Evolutionary conservation across 1,140 invertebrate species (phyloP).

Genomic region (Drusus annulatus): DNA sequence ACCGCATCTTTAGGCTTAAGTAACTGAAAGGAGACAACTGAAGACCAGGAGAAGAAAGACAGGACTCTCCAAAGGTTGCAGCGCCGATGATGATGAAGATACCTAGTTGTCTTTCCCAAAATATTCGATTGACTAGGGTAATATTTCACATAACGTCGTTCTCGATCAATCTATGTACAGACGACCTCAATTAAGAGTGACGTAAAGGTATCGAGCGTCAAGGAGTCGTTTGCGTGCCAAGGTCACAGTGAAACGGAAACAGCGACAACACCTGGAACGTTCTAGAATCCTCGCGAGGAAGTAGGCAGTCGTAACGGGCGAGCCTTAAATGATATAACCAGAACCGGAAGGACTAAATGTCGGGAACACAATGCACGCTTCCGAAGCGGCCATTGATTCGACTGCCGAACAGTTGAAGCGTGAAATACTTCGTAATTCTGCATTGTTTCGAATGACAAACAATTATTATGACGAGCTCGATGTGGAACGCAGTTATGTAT

Average conservation of each 20-base stretch:
- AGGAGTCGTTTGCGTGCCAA: conserved; percentile 10
- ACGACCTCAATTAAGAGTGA: background rate
- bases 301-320: conserved; percentile 18
- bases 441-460: conserved; percentile 23
- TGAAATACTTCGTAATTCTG: conserved; percentile 21
- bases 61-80: no score
- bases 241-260: conserved; percentile 1
- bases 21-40: no score
- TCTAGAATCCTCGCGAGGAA: conserved; percentile 8
- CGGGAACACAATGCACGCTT: background rate
- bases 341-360: conserved; percentile 31
- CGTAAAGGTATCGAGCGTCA: background rate
- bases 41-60: no score
- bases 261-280: conserved; percentile 15
- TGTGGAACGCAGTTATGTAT: background rate
- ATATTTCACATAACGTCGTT: no score
- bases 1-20: no score
- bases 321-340: conserved; percentile 32
- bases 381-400: background rate
- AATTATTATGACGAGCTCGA: background rate
- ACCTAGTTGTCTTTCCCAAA: no score
- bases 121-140: no score
- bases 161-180: background rate
- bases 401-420: background rate
- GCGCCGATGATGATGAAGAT: no score